A percentile compares a stretch with the other conserved stretches of the same genome.
These are phyloP conservation scores for Limosa lapponica DNA, from an alignment of 2,797 vertebrate species.

Conservation along the genomic window DNA sequence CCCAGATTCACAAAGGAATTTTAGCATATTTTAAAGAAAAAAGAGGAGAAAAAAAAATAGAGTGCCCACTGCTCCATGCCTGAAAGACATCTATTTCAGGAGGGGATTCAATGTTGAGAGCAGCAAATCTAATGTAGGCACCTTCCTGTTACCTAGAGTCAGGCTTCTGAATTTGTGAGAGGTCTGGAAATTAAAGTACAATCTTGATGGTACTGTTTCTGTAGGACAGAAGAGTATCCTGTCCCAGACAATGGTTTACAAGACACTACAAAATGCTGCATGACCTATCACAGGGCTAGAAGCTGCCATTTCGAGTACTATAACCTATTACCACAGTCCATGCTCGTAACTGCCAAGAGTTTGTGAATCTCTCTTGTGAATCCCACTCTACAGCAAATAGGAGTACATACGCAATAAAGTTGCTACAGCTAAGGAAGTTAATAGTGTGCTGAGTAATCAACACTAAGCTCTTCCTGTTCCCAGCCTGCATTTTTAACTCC, in stretches of 20 bases:
- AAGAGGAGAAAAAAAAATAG: accelerated
- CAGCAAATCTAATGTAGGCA: background rate
- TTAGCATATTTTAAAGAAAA: background rate
- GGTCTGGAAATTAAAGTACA: background rate
- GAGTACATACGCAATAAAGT: background rate
- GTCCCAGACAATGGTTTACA: background rate
- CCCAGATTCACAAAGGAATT: background rate
- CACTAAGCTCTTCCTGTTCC: background rate
- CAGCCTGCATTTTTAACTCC: background rate
- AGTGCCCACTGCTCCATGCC: background rate
- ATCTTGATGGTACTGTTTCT: background rate
- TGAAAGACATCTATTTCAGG: background rate
- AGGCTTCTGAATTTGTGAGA: background rate
- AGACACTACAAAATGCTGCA: background rate
- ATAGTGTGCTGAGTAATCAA: background rate
- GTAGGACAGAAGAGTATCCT: background rate
- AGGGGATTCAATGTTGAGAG: background rate
- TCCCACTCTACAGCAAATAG: background rate
- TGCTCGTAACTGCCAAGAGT: accelerated
- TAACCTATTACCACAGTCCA: background rate
- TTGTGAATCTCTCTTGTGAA: background rate
- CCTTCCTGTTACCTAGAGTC: background rate
- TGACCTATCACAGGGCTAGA: background rate
- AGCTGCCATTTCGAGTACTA: background rate
- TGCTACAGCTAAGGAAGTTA: background rate